Conservation (phyloP, 2,888 invertebrate species). For the Chorisops tibialis region DNA sequence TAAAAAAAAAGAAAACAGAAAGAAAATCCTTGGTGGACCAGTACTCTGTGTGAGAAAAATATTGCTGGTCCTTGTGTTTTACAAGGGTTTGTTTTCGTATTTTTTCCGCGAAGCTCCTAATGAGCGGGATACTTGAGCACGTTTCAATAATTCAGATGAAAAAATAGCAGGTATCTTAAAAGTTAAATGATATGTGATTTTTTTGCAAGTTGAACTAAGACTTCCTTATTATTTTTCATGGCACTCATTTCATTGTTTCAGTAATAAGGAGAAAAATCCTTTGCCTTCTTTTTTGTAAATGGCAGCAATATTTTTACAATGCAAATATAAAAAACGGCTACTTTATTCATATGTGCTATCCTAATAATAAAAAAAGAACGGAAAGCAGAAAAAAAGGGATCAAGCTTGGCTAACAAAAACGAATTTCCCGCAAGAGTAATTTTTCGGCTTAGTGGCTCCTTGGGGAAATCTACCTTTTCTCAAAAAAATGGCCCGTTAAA, state of each 20-base stretch:
- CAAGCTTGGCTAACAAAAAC: constrained; percentile 15
- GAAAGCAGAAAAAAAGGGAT: constrained; percentile 12
- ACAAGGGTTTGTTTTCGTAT: not conserved
- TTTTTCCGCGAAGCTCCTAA: constrained; percentile 12
- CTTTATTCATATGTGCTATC: constrained; percentile 10
- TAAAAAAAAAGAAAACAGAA: not conserved
- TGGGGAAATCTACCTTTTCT: constrained; percentile 33
- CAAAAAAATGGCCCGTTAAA: constrained; percentile 29
- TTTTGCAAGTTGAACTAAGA: no score
- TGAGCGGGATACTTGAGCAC: constrained; percentile 31
- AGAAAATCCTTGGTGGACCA: no score
- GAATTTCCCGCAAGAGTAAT: constrained; percentile 33
- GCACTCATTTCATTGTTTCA: not conserved
- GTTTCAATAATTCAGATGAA: constrained; percentile 25
- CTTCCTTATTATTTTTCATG: no score
- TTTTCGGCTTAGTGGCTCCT: constrained; percentile 30
- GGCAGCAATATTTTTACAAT: constrained; percentile 17
- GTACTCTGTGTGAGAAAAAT: not conserved
- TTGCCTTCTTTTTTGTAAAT: constrained; percentile 8
- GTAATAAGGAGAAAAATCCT: constrained; percentile 1
- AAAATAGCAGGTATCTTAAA: not conserved
- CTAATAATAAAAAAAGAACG: not conserved
- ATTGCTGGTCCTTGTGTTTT: not conserved
- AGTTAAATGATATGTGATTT: not conserved
- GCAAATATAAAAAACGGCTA: constrained; percentile 11